phyloP scores from a whole-genome alignment of 2,888 invertebrate genomes.

The Zelleria hepariella region DNA sequence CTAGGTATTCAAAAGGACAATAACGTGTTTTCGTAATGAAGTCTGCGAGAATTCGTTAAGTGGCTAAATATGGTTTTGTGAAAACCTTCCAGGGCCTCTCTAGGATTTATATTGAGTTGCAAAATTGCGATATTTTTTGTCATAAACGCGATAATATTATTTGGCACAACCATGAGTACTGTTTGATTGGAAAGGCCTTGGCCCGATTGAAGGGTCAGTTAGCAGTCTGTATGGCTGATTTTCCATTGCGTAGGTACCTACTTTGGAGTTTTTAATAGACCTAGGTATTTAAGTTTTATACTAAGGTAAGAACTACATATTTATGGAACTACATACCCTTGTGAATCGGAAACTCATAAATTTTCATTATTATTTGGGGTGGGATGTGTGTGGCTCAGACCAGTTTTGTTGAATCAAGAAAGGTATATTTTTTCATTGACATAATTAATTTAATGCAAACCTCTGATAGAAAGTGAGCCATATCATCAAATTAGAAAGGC shows the following conservation, averaged over 20 bases:
- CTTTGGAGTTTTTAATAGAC: background rate
- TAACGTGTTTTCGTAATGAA: slow-evolving; percentile 3
- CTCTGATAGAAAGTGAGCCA: background rate
- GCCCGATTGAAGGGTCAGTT: background rate
- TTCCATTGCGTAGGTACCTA: background rate
- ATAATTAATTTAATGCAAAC: no score
- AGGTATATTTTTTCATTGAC: background rate
- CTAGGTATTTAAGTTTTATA: no score
- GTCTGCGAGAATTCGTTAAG: background rate
- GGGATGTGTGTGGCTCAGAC: no score
- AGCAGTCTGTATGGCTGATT: background rate
- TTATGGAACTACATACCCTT: no score
- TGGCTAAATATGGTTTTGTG: background rate
- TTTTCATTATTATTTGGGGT: no score
- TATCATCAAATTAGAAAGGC: background rate
- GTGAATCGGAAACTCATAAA: no score
- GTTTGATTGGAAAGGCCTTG: background rate
- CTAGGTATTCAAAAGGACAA: background rate
- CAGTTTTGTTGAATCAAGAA: background rate
- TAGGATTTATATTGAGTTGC: slow-evolving; percentile 19
- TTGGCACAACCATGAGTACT: background rate
- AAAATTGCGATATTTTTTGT: background rate
- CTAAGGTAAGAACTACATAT: no score
- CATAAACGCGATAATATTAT: background rate
- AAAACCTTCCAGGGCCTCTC: slow-evolving; percentile 5